A percentile compares a stretch with the other conserved stretches of the same genome.
phyloP scores from a whole-genome alignment of 1,140 invertebrate genomes.

The Pomacea maculata region DNA sequence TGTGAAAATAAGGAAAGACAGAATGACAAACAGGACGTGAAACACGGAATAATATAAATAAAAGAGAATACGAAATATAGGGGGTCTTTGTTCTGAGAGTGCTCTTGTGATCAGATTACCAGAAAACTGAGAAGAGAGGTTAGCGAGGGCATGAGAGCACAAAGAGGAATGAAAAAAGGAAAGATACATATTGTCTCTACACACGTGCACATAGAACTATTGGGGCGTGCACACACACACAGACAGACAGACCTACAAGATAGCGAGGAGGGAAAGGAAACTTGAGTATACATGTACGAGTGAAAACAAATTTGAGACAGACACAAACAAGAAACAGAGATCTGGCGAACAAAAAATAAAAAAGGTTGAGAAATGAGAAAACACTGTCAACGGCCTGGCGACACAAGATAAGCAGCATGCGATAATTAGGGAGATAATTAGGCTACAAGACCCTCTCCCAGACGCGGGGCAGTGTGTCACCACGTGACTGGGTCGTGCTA shows the following conservation, averaged over 20 bases:
- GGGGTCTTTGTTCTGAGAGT: no score
- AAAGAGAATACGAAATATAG: no score
- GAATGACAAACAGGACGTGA: neutral
- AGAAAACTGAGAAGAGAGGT: neutral
- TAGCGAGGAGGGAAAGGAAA: no score
- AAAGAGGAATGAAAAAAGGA: conserved; percentile 3
- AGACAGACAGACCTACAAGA: neutral
- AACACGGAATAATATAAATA: neutral
- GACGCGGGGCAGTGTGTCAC: no score
- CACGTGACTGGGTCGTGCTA: neutral
- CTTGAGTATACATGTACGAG: neutral
- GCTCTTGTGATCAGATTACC: no score
- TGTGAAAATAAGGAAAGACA: neutral
- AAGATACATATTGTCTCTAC: neutral
- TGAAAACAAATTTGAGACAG: neutral
- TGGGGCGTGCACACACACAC: no score
- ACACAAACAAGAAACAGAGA: neutral
- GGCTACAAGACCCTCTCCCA: no score
- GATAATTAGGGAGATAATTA: no score
- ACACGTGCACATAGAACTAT: no score
- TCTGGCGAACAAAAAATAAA: neutral
- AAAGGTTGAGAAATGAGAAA: neutral
- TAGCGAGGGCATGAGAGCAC: neutral
- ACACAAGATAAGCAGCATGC: neutral
- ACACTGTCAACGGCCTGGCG: neutral